A percentile compares a stretch with the other conserved stretches of the same genome.
Evolutionary conservation across 2,797 vertebrate species (phyloP).

Genomic region (Podarcis siculus): DNA sequence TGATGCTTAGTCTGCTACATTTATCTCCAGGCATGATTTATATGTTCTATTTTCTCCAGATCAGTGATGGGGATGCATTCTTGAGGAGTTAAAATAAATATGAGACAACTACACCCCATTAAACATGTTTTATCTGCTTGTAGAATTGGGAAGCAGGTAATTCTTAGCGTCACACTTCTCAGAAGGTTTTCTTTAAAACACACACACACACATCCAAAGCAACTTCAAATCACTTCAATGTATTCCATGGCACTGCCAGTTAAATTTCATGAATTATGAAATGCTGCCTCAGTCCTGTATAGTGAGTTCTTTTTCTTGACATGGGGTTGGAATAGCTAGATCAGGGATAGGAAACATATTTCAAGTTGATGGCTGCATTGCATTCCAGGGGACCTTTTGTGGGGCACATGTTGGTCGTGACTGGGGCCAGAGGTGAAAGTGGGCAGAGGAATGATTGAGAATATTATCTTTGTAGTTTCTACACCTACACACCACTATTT

Average conservation of each 20-base stretch:
- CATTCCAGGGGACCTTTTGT: no score
- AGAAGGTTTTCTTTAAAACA: background rate
- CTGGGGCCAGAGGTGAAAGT: no score
- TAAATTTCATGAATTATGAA: constrained; percentile 40
- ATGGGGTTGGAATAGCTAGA: background rate
- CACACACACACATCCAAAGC: background rate
- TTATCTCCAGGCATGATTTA: constrained; percentile 64
- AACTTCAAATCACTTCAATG: constrained; percentile 30
- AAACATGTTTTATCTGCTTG: constrained; percentile 41
- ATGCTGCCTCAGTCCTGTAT: background rate
- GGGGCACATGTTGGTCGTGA: no score
- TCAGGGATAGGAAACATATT: no score
- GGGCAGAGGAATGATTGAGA: no score
- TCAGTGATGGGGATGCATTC: constrained; percentile 46
- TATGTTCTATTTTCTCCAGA: constrained; percentile 66
- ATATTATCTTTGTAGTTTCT: no score
- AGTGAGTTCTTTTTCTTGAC: background rate
- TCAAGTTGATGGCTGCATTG: no score
- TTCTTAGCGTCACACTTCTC: constrained; percentile 15
- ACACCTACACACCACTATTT: no score
- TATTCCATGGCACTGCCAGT: constrained; percentile 28
- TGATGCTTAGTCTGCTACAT: constrained; percentile 38
- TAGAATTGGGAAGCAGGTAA: constrained; percentile 20
- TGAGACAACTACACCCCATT: constrained; percentile 36
- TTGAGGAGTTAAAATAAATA: constrained; percentile 43